Evolutionary conservation across 2,888 invertebrate species (phyloP), one percentile per base, ranked within the genome.

Genomic region (Thecophora atra): DNA sequence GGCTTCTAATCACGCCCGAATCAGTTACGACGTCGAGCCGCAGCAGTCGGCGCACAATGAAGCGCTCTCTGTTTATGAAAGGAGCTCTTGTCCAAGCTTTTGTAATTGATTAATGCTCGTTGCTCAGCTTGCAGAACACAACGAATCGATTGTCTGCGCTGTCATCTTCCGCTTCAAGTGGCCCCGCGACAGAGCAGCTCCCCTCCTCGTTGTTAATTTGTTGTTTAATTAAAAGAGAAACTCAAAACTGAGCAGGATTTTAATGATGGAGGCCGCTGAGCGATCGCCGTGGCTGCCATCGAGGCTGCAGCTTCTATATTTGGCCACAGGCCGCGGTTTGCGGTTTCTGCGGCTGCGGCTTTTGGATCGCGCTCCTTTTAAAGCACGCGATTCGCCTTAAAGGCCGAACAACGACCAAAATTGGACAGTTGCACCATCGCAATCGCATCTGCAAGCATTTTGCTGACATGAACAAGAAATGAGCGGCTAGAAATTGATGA

Each of bases 1-100:
- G n/a, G n/a, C 37, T 44, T 64, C 37, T 63, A 30, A 71, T 56
- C 65, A 42, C 37, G 51, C 26, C 28, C 6, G 60, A 66, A 56
- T 66, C 47, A 30, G 44, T 72, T 72, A 64, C 56, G 64, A 68
- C 44, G 56, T 68, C 68, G 69, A 63, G 68, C 63, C 72, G 63
- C n/a, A 17, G 19, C 11, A 17, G 24, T 1, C 19, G 67, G 19
- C 11, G 66, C 30, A 15, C 19, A 7, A n/a, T 2, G 37, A 6
- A 37, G 28, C 58, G 28, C 58, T 28, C 8, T 6, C 26, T 26
- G 26, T 15, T n/a, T n/a, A 15, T 47, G 47, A 47, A 47, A 47
- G 47, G 1, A n/a, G 17, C 47, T 17, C 8, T 58, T 28, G 26
- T 58, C 28, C 17, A 15, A 1, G 26, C 58, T 24, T 13, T 21